Conservation (phyloP, 92 coral and sea anemone species). For the Epizoanthus scotinus region DNA sequence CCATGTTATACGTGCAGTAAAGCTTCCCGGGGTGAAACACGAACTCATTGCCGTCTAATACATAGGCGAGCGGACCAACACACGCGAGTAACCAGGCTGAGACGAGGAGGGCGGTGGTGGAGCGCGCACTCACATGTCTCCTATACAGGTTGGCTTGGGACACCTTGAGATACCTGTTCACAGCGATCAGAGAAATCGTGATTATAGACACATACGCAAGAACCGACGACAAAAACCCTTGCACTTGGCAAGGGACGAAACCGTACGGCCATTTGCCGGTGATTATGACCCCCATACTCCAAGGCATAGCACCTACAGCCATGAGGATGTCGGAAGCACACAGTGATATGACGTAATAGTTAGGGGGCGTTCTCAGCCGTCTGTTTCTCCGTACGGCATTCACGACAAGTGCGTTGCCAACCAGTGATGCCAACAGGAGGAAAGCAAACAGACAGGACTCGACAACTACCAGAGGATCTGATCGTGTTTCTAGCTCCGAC, state of each 20-base stretch:
- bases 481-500: not conserved
- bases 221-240: constrained; percentile 66
- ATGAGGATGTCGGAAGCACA: constrained; percentile 64
- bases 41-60: constrained; percentile 46
- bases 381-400: constrained; percentile 57
- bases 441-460: constrained; percentile 51
- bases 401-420: constrained; percentile 55
- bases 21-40: constrained; percentile 72
- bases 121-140: constrained; percentile 43
- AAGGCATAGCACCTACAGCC: constrained; percentile 70
- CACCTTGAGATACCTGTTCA: constrained; percentile 71
- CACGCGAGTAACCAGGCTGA: constrained; percentile 60
- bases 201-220: constrained; percentile 69
- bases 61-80: constrained; percentile 49
- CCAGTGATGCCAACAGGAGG: constrained; percentile 50
- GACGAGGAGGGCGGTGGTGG: constrained; percentile 44
- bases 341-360: constrained; percentile 61
- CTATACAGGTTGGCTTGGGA: constrained; percentile 57
- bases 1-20: constrained; percentile 51
- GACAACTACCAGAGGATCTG: not conserved
- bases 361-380: constrained; percentile 56
- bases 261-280: constrained; percentile 64
- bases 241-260: constrained; percentile 55
- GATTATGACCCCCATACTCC: constrained; percentile 57
- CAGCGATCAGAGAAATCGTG: constrained; percentile 71